phyloP scores from a whole-genome alignment of 2,113 vertebrate species.

The Notarius lentiginosus region DNA sequence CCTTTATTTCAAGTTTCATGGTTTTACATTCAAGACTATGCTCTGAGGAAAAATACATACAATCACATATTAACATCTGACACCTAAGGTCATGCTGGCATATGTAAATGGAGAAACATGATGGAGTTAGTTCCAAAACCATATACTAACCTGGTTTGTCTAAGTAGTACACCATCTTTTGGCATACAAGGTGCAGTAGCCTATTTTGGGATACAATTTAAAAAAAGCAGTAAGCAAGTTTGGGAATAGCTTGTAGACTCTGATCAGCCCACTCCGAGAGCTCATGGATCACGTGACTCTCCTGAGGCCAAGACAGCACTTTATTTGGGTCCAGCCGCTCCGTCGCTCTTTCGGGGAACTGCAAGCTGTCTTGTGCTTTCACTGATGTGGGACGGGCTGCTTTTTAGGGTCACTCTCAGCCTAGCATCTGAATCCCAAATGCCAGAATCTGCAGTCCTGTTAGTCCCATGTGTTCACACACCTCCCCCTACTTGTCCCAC shows the following conservation, averaged over 20 bases:
- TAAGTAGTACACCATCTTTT: conserved; percentile 19
- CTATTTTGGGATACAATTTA: conserved; percentile 9
- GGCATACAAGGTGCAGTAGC: not conserved
- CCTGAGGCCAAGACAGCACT: conserved; percentile 59
- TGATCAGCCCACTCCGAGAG: conserved; percentile 13
- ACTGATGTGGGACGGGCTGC: conserved; percentile 19
- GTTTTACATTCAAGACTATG: not conserved
- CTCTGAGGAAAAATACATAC: not conserved
- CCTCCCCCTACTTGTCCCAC: conserved; percentile 40
- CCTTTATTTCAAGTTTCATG: not conserved
- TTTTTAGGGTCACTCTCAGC: not conserved
- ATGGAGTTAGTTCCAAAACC: conserved; percentile 25
- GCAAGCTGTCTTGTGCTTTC: conserved; percentile 9
- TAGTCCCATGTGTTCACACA: conserved; percentile 15
- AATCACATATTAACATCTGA: conserved; percentile 24
- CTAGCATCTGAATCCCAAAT: not conserved
- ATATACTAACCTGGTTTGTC: not conserved
- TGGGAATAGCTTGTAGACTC: not conserved
- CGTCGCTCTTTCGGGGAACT: conserved; percentile 42
- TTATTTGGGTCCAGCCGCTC: conserved; percentile 57
- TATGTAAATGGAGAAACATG: conserved; percentile 68
- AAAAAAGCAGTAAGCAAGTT: not conserved
- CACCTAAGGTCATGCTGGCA: conserved; percentile 73
- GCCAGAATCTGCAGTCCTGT: conserved; percentile 40
- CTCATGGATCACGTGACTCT: conserved; percentile 55